These are phyloP conservation scores for Morbakka virulenta DNA, from an alignment of 30 jellyfish, hydroid and myxozoan genomes.

Conservation along the genomic window DNA sequence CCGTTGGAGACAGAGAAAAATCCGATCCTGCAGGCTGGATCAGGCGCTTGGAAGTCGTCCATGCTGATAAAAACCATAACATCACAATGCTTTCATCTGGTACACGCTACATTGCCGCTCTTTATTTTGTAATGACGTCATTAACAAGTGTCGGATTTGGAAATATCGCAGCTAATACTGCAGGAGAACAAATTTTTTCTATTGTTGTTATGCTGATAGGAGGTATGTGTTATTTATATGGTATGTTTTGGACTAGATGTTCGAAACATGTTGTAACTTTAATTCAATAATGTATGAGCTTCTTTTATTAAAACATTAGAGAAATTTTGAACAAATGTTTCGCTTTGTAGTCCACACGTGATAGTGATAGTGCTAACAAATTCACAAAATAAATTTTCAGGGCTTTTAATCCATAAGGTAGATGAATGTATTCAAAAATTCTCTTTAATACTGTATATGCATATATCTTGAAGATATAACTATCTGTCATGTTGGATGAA, in stretches of 20 bases:
- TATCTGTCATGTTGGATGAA: too few species aligned
- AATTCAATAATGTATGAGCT: too few species aligned
- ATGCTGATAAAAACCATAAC: conserved; percentile 18
- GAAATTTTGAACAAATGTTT: too few species aligned
- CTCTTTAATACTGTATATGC: too few species aligned
- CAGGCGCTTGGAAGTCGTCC: conserved; percentile 42
- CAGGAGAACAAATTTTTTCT: conserved; percentile 68
- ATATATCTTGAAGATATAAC: too few species aligned
- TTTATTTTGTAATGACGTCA: conserved; percentile 71
- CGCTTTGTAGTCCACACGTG: too few species aligned
- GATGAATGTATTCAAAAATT: too few species aligned
- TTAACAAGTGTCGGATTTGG: conserved; percentile 98
- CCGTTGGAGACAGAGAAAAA: conserved; percentile 56
- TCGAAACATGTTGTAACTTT: not conserved
- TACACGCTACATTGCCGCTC: conserved; percentile 59
- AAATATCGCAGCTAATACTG: conserved; percentile 85
- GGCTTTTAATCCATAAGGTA: too few species aligned
- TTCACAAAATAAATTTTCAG: too few species aligned
- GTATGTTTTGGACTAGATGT: not conserved
- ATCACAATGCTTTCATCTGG: conserved; percentile 6
- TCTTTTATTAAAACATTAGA: too few species aligned
- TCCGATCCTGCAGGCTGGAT: conserved; percentile 61
- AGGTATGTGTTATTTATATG: conserved; percentile 35
- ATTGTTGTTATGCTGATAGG: conserved; percentile 87
- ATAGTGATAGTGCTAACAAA: too few species aligned